Evolutionary conservation across 1,140 invertebrate species (phyloP), one percentile per base, ranked within the genome.

Genomic region (Yoshiicerus persimilis): DNA sequence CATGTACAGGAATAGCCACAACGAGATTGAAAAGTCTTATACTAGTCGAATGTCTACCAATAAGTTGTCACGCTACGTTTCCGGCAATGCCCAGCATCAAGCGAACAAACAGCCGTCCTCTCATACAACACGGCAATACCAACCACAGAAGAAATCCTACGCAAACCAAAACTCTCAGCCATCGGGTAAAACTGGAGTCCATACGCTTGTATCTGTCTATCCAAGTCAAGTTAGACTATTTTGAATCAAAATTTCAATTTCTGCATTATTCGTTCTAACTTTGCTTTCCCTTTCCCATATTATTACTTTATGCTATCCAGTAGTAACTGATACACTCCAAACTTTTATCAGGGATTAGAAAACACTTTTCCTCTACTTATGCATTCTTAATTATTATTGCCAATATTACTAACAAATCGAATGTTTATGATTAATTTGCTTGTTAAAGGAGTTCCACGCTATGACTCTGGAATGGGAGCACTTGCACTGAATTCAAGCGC

Each of bases 31-130:
- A 85, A 64, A 47, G 84, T 85, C 84, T 16, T 62, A 62, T 66
- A 66, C 47, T 32, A 80, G 75, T 86, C 41, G 85, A 4, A 27
- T 30, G 66, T 87, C 66, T 39, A 38, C 86, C 32, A 87, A 75
- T 27, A 75, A 87, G 56, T 83, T 89, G 41, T 75, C 89, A 83
- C 84, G 87, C 39, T 86, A 89, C 39, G 64, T 89, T 84, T 88
- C 87, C 64, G 87, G 89, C 25, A 84, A 80, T 80, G 75, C 75
- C 34, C 75, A 85, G 39, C 64, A 77, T n/a, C 75, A 80, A 32
- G 32, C n/a, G 4, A 80, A 66, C 64, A 66, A 70, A 16, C 66
- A 80, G 34, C 32, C 75, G 30, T 80, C 34, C 16, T 80, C 75
- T 34, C 75, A 80, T n/a, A 36, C 47, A 5, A 56, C 32, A 9